A percentile compares a stretch with the other conserved stretches of the same genome.
Evolutionary conservation across 2,797 vertebrate species (phyloP).

Genomic region (Anguilla marmorata): DNA sequence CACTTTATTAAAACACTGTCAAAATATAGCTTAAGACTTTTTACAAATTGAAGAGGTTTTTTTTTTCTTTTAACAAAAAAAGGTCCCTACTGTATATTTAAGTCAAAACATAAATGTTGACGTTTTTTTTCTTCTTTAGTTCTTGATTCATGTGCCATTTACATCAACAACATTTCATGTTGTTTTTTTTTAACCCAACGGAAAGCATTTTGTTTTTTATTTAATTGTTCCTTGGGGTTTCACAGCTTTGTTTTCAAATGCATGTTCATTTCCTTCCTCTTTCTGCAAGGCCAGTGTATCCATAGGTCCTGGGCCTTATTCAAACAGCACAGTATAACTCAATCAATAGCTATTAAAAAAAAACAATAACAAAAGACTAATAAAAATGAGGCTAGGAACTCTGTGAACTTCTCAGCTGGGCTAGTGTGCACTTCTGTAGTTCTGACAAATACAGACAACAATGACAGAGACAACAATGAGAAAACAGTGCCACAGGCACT

Average conservation of each 20-base stretch:
- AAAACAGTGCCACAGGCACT: slow-evolving; percentile 6
- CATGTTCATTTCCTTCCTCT: slow-evolving; percentile 49
- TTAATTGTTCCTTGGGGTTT: slow-evolving; percentile 64
- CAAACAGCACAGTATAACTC: slow-evolving; percentile 68
- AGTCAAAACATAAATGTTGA: background rate
- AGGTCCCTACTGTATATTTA: background rate
- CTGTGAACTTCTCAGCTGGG: slow-evolving; percentile 43
- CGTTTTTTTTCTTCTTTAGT: background rate
- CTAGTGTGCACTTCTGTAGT: slow-evolving; percentile 49
- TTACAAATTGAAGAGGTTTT: slow-evolving; percentile 3
- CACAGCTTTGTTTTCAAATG: slow-evolving; percentile 55
- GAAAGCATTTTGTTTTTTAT: slow-evolving; percentile 52
- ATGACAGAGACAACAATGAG: background rate
- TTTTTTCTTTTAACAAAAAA: background rate
- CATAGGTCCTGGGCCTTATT: slow-evolving; percentile 62
- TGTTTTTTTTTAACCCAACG: background rate
- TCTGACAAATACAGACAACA: slow-evolving; percentile 26
- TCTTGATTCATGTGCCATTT: background rate
- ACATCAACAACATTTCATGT: background rate
- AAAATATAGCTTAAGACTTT: background rate
- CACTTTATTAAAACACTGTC: background rate
- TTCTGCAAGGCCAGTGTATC: slow-evolving; percentile 59
- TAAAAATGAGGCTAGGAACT: slow-evolving; percentile 56
- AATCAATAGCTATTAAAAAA: slow-evolving; percentile 49
- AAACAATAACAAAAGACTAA: slow-evolving; percentile 60